A percentile compares a stretch with the other conserved stretches of the same genome.
phyloP scores from a whole-genome alignment of 2,113 vertebrate genomes.

The Vimba vimba region DNA sequence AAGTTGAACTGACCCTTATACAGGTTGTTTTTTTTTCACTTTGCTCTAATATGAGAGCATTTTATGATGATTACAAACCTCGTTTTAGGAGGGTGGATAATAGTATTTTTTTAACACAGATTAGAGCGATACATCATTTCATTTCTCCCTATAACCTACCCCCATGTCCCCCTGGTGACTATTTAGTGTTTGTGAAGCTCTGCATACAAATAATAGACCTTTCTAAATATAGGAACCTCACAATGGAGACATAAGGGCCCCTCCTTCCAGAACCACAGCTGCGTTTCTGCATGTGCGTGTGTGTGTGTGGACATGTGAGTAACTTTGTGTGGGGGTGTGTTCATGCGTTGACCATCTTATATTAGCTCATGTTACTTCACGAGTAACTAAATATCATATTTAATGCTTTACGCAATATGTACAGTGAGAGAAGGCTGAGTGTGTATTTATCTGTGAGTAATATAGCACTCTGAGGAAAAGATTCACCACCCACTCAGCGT shows the following conservation, averaged over 20 bases:
- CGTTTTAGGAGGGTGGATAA: background rate
- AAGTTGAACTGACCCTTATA: background rate
- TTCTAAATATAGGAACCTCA: slow-evolving; percentile 58
- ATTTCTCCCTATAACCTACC: slow-evolving; percentile 29
- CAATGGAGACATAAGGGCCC: slow-evolving; percentile 18
- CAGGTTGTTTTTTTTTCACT: background rate
- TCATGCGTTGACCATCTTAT: background rate
- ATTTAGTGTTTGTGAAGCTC: slow-evolving; percentile 40
- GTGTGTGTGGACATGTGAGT: slow-evolving; percentile 23
- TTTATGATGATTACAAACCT: background rate
- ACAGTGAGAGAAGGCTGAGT: slow-evolving; percentile 13
- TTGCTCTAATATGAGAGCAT: background rate
- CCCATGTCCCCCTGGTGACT: slow-evolving; percentile 3
- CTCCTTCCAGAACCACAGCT: slow-evolving; percentile 43
- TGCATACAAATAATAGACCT: slow-evolving; percentile 43
- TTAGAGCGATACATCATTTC: slow-evolving; percentile 8
- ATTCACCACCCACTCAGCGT: slow-evolving; percentile 23
- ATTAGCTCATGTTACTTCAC: slow-evolving; percentile 10
- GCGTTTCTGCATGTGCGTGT: slow-evolving; percentile 24
- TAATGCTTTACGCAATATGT: background rate
- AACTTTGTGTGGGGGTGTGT: slow-evolving; percentile 28
- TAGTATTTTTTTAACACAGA: background rate
- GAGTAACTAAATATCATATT: slow-evolving; percentile 7
- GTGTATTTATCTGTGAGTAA: slow-evolving; percentile 28
- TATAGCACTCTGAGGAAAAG: slow-evolving; percentile 17